These are phyloP conservation scores for Sepiola atlantica DNA, from an alignment of 2,888 invertebrate species.

Conservation along the genomic window DNA sequence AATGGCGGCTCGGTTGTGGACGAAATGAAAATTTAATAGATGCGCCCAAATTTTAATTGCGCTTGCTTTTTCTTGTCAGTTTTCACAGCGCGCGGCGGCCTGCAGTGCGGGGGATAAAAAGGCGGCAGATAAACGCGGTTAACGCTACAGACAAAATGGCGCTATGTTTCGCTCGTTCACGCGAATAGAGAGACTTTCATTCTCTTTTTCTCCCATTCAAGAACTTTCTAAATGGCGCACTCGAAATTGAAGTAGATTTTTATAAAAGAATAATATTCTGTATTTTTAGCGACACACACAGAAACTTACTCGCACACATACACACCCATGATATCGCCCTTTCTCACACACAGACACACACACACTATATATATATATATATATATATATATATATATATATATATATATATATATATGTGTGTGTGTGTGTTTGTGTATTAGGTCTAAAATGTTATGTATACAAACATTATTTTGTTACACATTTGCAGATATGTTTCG, in stretches of 20 bases:
- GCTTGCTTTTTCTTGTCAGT: not conserved
- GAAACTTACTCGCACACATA: too few relatives aligned
- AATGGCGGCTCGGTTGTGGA: not conserved
- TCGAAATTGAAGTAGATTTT: not conserved
- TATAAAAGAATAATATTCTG: too few relatives aligned
- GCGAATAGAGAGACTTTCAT: not conserved
- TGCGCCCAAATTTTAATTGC: conserved; percentile 15
- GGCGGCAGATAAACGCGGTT: not conserved
- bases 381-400: too few relatives aligned
- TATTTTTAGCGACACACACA: too few relatives aligned
- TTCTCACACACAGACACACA: too few relatives aligned
- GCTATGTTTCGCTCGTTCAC: not conserved
- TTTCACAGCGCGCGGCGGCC: not conserved
- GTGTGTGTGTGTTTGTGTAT: too few relatives aligned
- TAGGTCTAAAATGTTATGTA: too few relatives aligned
- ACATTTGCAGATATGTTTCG: too few relatives aligned
- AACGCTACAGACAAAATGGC: not conserved
- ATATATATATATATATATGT: too few relatives aligned
- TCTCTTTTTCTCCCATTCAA: not conserved
- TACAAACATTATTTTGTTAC: too few relatives aligned
- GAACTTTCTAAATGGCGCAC: not conserved
- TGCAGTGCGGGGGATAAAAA: not conserved
- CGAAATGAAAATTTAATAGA: conserved; percentile 12
- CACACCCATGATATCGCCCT: too few relatives aligned
- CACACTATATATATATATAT: too few relatives aligned